Percentiles rank a stretch among this genome's conserved stretches.
Conservation (phyloP, 2,888 invertebrate species). For the Parnassius apollo region DNA sequence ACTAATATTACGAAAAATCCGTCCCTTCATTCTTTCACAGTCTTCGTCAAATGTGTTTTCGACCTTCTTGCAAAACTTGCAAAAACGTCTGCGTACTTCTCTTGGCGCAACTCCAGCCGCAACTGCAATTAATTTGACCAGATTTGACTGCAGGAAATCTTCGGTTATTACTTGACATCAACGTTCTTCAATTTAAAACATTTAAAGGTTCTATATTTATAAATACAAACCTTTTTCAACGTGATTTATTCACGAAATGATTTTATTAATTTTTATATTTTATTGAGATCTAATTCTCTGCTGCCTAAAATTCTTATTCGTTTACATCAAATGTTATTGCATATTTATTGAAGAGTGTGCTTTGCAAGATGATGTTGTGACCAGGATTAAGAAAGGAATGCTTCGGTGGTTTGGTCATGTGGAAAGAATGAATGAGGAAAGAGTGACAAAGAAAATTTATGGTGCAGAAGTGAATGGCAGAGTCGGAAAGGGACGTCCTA, state of each 20-base stretch:
- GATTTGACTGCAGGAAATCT: conserved; percentile 37
- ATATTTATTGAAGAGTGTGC: too few relatives aligned
- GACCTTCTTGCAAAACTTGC: conserved; percentile 60
- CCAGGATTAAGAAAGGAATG: too few relatives aligned
- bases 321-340: too few relatives aligned
- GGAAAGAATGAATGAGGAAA: too few relatives aligned
- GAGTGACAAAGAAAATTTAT: too few relatives aligned
- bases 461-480: too few relatives aligned
- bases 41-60: conserved; percentile 56
- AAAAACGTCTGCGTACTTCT: conserved; percentile 55
- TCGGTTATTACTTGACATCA: conserved; percentile 9
- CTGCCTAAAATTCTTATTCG: too few relatives aligned
- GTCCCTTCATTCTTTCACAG: conserved; percentile 38
- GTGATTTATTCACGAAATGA: not conserved
- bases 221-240: not conserved
- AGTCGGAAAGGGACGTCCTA: too few relatives aligned
- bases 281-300: too few relatives aligned
- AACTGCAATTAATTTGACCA: conserved; percentile 32
- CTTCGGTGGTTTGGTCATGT: too few relatives aligned
- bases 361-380: too few relatives aligned
- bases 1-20: conserved; percentile 44
- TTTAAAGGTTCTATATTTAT: not conserved
- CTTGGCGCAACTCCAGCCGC: conserved; percentile 57
- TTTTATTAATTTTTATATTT: too few relatives aligned
- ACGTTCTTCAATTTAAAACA: conserved; percentile 1